Percentiles rank a stretch among this genome's conserved stretches.
Conservation (phyloP, 1,140 invertebrate genomes). For the Acromyrmex charruanus region DNA sequence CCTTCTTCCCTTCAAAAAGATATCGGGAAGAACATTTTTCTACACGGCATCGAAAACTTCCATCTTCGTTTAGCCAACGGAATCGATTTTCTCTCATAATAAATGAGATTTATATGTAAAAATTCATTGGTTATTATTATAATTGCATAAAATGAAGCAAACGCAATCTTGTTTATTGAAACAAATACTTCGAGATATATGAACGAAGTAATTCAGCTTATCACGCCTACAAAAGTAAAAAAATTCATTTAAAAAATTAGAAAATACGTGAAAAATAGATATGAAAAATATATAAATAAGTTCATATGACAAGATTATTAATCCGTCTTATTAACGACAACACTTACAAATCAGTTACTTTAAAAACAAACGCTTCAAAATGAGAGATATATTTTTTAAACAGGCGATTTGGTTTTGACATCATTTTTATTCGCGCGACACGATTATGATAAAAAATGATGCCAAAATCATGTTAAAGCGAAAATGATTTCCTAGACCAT, state of each 20-base stretch:
- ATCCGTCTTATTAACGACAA: background rate
- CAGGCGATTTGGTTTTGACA: background rate
- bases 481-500: background rate
- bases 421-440: background rate
- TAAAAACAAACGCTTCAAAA: background rate
- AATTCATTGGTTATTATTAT: background rate
- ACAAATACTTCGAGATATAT: background rate
- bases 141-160: slow-evolving; percentile 7
- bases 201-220: background rate
- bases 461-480: slow-evolving; percentile 6
- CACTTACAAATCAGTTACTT: background rate
- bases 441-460: background rate
- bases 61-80: background rate
- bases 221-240: background rate
- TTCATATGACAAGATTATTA: background rate
- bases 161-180: background rate
- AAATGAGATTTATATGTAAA: background rate
- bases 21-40: background rate
- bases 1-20: background rate
- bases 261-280: background rate
- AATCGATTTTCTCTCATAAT: background rate
- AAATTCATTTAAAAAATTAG: background rate
- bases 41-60: background rate
- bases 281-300: background rate
- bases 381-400: slow-evolving; percentile 2